phyloP scores from a whole-genome alignment of 2,888 invertebrate genomes.

The Morpho helenor region DNA sequence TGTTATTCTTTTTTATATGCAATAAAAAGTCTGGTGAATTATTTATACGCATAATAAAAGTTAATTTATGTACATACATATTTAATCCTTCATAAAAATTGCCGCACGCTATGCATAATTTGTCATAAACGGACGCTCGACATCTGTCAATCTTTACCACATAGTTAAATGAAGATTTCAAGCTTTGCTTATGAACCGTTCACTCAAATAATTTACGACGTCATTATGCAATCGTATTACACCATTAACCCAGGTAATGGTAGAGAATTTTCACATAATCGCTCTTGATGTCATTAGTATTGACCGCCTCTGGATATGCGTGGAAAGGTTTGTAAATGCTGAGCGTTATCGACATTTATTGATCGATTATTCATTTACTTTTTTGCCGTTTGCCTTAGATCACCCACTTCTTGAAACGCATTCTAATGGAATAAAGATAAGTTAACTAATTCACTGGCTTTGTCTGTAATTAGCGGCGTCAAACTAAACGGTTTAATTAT shows the following conservation, averaged over 20 bases:
- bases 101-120: not conserved
- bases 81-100: not conserved
- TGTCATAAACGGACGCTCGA: constrained; percentile 12
- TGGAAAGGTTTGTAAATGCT: constrained; percentile 1
- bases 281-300: not conserved
- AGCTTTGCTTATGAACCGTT: constrained; percentile 5
- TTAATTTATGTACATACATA: too few relatives aligned
- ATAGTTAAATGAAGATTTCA: constrained; percentile 13
- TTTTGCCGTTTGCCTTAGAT: not conserved
- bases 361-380: not conserved
- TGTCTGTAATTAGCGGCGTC: too few relatives aligned
- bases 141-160: constrained; percentile 15
- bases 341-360: not conserved
- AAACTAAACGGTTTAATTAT: too few relatives aligned
- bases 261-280: constrained; percentile 16
- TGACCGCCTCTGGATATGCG: not conserved
- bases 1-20: too few relatives aligned
- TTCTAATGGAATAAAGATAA: not conserved
- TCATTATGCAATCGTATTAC: constrained; percentile 10
- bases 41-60: too few relatives aligned
- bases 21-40: too few relatives aligned
- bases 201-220: constrained; percentile 6
- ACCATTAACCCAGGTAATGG: constrained; percentile 6
- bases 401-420: too few relatives aligned
- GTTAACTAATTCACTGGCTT: too few relatives aligned